Percentiles rank a stretch among this genome's conserved stretches.
phyloP scores from a whole-genome alignment of 2,113 vertebrate genomes.

The Saimiri boliviensis region DNA sequence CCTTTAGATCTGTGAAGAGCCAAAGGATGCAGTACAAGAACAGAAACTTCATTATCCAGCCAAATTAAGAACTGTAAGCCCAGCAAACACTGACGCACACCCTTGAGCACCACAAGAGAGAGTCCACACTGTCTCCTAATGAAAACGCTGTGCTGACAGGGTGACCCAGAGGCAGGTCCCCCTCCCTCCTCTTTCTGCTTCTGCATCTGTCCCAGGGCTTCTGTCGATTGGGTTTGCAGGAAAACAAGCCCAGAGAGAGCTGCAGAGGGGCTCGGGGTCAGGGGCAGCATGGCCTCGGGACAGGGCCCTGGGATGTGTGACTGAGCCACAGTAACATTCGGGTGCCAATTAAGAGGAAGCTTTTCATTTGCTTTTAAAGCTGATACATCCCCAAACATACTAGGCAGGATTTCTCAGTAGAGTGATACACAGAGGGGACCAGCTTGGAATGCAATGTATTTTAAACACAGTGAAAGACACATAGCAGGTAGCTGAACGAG shows the following conservation, averaged over 20 bases:
- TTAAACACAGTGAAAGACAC: constrained; percentile 68
- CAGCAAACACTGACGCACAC: constrained; percentile 33
- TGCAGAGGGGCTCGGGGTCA: constrained; percentile 43
- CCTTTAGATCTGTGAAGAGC: constrained; percentile 52
- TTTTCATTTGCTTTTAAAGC: neutral
- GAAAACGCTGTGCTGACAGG: neutral
- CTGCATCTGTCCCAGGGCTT: neutral
- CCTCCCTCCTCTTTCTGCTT: neutral
- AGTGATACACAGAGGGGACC: constrained; percentile 30
- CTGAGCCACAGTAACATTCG: neutral
- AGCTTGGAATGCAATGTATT: constrained; percentile 24
- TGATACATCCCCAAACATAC: constrained; percentile 11
- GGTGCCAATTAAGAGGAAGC: constrained; percentile 56
- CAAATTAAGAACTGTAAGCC: constrained; percentile 1
- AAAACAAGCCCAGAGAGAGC: neutral
- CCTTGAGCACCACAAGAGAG: constrained; percentile 66
- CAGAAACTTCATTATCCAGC: constrained; percentile 4
- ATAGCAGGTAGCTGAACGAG: constrained; percentile 50
- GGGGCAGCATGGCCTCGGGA: constrained; percentile 60
- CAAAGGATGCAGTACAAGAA: constrained; percentile 57
- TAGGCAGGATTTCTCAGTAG: neutral
- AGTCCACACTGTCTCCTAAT: constrained; percentile 66
- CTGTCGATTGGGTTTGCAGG: neutral
- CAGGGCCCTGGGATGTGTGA: constrained; percentile 63
- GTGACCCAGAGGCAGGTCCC: neutral